Conservation (phyloP, 2,113 vertebrate genomes). For the Coryphaenoides rupestris region DNA sequence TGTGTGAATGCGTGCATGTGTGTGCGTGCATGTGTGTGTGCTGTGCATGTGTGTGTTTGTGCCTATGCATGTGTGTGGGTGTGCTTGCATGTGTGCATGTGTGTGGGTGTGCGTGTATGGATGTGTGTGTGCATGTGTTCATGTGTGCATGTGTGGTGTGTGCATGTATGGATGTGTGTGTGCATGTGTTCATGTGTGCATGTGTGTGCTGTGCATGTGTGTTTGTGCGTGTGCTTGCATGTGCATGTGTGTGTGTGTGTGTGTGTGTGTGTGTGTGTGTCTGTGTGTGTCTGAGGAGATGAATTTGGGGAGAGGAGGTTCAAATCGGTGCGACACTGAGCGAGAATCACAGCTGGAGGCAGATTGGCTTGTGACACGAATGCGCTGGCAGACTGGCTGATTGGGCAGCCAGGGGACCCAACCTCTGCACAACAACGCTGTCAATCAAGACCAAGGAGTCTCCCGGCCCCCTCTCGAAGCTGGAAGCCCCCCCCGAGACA, state of each 20-base stretch:
- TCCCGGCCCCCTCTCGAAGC: conserved; percentile 15
- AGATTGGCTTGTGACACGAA: conserved; percentile 75
- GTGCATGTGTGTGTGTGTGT: conserved; percentile 29
- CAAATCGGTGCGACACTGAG: conserved; percentile 74
- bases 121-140: conserved; percentile 1
- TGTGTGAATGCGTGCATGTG: conserved; percentile 12
- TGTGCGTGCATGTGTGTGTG: neutral
- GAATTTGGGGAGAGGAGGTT: conserved; percentile 74
- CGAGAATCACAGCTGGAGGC: conserved; percentile 71
- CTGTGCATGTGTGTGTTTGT: no score
- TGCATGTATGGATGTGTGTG: conserved; percentile 7
- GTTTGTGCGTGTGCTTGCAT: neutral
- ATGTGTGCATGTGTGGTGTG: neutral
- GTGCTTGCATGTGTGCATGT: neutral
- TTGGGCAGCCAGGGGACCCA: conserved; percentile 57
- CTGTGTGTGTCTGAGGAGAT: conserved; percentile 47
- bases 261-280: conserved; percentile 34
- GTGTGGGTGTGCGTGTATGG: neutral
- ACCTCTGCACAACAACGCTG: conserved; percentile 54
- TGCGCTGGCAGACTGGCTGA: conserved; percentile 62
- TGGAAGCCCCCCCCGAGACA: neutral
- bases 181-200: conserved; percentile 3
- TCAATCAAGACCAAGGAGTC: conserved; percentile 74
- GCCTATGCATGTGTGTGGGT: no score
- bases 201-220: conserved; percentile 8